Base-by-base conservation (phyloP, 2,797 vertebrate genomes). In the Melanotaenia boesemani region DNA sequence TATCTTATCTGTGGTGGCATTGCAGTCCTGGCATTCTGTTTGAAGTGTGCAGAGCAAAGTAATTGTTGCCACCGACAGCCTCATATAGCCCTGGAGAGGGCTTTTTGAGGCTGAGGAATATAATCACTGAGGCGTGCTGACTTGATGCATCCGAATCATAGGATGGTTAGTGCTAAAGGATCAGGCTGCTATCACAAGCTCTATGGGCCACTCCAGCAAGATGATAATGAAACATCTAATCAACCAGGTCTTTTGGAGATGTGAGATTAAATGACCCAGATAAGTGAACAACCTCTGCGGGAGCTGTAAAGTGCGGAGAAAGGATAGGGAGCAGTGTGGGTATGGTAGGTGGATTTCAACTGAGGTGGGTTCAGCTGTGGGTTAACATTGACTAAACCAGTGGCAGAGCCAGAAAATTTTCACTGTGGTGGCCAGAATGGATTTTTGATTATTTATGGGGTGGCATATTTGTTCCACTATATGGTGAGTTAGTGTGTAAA, bases 191-290 rank as follows among this genome's bases (percentile, higher is more conserved):
- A 66, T 85, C 78, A 66, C 32, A 37, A 72, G 77, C 80, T 80
- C 80, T 64, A 52, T 30, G 46, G 77, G 82, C 81, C 77, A 62
- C 72, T 86, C 73, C 69, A 64, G 28, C 73, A 41, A 69, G 85
- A 84, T 80, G 74, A 82, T 83, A 86, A 92, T 91, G 89, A 87
- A 87, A 90, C 83, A 84, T 89, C 85, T 90, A 88, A 93, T 92
- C 91, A 91, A 85, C 46, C 58, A 77, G 78, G 82, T 84, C 79
- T 82, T 84, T 77, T 76, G 75, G 72, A 87, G 83, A 86, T 79
- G 67, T 50, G 74, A 86, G 84, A 89, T 90, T 71, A 86, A 89
- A 90, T 82, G 76, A 86, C 77, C 74, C 66, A 77, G 82, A 85
- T 85, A 87, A 87, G 75, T 79, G 56, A 46, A 37, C 54, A n/a